Evolutionary conservation across 2,797 vertebrate genomes (phyloP).

Genomic region (Iguana delicatissima): DNA sequence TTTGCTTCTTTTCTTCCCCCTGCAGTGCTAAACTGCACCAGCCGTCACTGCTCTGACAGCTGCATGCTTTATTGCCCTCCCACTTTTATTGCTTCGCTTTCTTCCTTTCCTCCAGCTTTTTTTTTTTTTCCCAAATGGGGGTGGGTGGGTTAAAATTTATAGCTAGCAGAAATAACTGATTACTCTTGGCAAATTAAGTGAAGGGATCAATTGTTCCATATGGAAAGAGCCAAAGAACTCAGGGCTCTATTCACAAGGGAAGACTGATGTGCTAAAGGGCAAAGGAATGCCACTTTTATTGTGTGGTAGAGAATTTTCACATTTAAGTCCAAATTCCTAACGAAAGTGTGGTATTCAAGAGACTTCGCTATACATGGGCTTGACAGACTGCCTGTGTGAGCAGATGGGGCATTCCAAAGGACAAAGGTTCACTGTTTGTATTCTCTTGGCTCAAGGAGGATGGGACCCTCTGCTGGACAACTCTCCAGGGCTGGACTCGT

Average conservation of each 20-base stretch:
- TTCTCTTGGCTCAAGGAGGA: conserved; percentile 42
- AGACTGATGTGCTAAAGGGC: conserved; percentile 83
- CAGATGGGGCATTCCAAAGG: conserved; percentile 58
- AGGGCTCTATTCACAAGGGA: conserved; percentile 78
- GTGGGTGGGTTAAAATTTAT: conserved; percentile 74
- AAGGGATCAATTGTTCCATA: conserved; percentile 85
- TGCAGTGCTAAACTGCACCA: conserved; percentile 59
- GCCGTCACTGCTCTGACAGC: conserved; percentile 70
- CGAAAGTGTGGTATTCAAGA: conserved; percentile 73
- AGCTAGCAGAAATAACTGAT: conserved; percentile 78
- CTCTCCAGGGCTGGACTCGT: conserved; percentile 47
- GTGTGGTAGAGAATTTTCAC: conserved; percentile 76
- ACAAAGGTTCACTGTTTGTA: conserved; percentile 77
- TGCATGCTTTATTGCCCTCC: conserved; percentile 73
- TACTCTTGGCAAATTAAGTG: conserved; percentile 80
- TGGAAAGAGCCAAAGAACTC: conserved; percentile 77
- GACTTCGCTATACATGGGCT: conserved; percentile 43
- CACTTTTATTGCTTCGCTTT: conserved; percentile 76
- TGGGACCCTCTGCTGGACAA: conserved; percentile 47
- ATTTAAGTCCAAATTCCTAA: conserved; percentile 80
- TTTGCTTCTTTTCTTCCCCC: conserved; percentile 61
- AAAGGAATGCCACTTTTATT: conserved; percentile 78
- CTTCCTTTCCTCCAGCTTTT: conserved; percentile 47
- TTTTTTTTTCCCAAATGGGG: conserved; percentile 16
- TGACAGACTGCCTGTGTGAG: conserved; percentile 53